These are phyloP conservation scores for Automeris io DNA, from an alignment of 2,888 invertebrate species.

Conservation along the genomic window DNA sequence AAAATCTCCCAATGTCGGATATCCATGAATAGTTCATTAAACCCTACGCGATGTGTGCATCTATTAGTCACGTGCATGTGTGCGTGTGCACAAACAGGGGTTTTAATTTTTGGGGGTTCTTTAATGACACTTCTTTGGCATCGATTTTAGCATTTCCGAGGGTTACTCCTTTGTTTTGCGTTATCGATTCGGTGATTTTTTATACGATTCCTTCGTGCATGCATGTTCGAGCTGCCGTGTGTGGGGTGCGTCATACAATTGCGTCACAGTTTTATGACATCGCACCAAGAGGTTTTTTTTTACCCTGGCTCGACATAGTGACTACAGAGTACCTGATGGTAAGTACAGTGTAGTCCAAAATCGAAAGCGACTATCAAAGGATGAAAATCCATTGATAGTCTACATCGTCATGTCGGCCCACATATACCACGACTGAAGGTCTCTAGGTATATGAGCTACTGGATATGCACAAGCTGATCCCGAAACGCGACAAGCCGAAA, in stretches of 20 bases:
- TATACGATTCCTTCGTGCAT: slow-evolving; percentile 51
- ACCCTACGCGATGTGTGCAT: slow-evolving; percentile 32
- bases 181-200: slow-evolving; percentile 54
- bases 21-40: slow-evolving; percentile 29
- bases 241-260: slow-evolving; percentile 30
- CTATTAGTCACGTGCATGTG: slow-evolving; percentile 44
- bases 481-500: no score
- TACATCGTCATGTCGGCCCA: no score
- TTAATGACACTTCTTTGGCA: slow-evolving; percentile 75
- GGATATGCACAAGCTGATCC: no score
- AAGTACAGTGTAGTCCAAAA: no score
- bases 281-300: no score
- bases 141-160: slow-evolving; percentile 71
- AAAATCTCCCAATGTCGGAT: slow-evolving; percentile 21
- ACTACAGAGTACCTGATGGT: no score
- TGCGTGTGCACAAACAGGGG: slow-evolving; percentile 47
- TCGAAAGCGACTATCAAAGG: no score
- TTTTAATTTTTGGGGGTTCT: slow-evolving; percentile 75
- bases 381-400: no score
- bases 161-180: slow-evolving; percentile 71
- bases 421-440: no score
- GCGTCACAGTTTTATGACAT: no score
- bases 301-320: no score
- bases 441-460: no score
- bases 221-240: slow-evolving; percentile 37